A percentile compares a stretch with the other conserved stretches of the same genome.
Evolutionary conservation across 2,113 vertebrate species (phyloP).

Genomic region (Lagopus leucura): DNA sequence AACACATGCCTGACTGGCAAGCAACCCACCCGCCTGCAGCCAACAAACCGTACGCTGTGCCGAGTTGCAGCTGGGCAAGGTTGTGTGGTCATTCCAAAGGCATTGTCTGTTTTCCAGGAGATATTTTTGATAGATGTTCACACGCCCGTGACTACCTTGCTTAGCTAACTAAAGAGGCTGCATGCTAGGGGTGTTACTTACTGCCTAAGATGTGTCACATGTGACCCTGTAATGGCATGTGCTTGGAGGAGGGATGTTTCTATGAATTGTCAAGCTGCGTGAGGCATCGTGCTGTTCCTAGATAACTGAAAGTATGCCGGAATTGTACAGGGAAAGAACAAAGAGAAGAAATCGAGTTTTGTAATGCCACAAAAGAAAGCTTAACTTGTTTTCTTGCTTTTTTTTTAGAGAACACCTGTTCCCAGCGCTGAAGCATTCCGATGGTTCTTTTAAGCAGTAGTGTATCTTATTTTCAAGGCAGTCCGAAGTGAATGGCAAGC

Average conservation of each 20-base stretch:
- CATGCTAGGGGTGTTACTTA: neutral
- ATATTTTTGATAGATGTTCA: slow-evolving; percentile 5
- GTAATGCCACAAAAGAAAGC: slow-evolving; percentile 77
- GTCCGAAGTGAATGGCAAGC: slow-evolving; percentile 86
- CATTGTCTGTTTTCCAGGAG: neutral
- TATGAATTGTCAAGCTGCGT: slow-evolving; percentile 28
- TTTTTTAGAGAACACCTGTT: slow-evolving; percentile 96
- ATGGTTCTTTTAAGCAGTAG: slow-evolving; percentile 97
- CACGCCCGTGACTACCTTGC: neutral
- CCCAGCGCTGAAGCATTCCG: slow-evolving; percentile 97
- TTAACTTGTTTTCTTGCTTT: slow-evolving; percentile 86
- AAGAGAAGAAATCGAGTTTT: slow-evolving; percentile 67
- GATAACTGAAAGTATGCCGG: slow-evolving; percentile 64
- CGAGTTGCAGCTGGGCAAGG: neutral
- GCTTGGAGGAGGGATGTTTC: slow-evolving; percentile 18
- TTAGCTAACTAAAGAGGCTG: slow-evolving; percentile 13
- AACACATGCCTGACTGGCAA: neutral
- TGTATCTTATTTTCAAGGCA: slow-evolving; percentile 81
- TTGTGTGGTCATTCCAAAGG: neutral
- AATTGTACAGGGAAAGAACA: slow-evolving; percentile 69
- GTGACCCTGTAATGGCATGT: slow-evolving; percentile 4
- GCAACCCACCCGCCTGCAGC: accelerated
- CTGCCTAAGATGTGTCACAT: neutral
- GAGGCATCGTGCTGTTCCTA: slow-evolving; percentile 40
- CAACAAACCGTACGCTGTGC: accelerated